Conservation (phyloP, 2,888 invertebrate genomes). For the Diarsia rubi region DNA sequence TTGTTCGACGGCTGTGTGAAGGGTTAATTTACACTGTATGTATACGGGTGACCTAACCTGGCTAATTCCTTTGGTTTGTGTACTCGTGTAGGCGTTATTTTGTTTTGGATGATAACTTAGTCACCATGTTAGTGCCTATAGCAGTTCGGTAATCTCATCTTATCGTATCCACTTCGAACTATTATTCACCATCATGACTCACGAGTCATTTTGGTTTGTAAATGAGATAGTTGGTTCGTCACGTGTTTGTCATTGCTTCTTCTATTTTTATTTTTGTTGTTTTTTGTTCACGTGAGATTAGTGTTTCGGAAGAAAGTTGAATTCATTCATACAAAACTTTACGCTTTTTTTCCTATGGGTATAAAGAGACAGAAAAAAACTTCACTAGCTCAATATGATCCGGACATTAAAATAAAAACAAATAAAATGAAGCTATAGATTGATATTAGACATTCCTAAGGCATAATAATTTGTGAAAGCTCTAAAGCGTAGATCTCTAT, state of each 20-base stretch:
- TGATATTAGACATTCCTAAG: too few relatives aligned
- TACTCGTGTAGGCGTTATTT: neutral
- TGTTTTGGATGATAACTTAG: neutral
- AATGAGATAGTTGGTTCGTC: neutral
- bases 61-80: neutral
- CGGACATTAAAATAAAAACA: neutral
- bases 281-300: neutral
- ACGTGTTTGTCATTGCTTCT: neutral
- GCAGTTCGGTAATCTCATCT: neutral
- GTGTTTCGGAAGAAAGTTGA: neutral
- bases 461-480: too few relatives aligned
- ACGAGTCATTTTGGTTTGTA: neutral
- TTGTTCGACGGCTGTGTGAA: too few relatives aligned
- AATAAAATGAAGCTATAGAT: too few relatives aligned
- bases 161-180: neutral
- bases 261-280: neutral
- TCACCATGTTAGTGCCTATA: neutral
- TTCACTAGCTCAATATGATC: neutral
- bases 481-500: too few relatives aligned
- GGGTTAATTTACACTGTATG: too few relatives aligned
- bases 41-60: neutral
- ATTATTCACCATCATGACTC: constrained; percentile 2
- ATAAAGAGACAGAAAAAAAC: neutral
- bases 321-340: neutral
- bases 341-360: neutral